These are phyloP conservation scores for Euura lappo DNA, from an alignment of 1,140 invertebrate species.

Conservation along the genomic window DNA sequence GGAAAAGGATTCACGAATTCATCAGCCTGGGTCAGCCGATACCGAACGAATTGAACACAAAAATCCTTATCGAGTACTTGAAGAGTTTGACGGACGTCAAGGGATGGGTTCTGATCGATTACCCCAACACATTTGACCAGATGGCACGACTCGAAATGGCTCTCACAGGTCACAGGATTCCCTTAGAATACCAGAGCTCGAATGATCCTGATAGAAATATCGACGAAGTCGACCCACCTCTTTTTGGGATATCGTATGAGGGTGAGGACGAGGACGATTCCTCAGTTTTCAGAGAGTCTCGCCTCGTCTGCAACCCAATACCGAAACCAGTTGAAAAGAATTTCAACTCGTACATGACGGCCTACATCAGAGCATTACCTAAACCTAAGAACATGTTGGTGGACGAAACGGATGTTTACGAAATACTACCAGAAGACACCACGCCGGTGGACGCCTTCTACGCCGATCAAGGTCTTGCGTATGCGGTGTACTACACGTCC, in stretches of 20 bases:
- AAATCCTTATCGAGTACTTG: slow-evolving; percentile 67
- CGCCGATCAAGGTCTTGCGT: slow-evolving; percentile 59
- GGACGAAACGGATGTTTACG: slow-evolving; percentile 54
- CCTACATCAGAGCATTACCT: slow-evolving; percentile 59
- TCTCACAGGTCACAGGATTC: slow-evolving; percentile 50
- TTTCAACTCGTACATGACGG: slow-evolving; percentile 62
- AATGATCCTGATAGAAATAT: slow-evolving; percentile 50
- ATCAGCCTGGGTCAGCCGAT: slow-evolving; percentile 61
- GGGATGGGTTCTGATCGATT: slow-evolving; percentile 69
- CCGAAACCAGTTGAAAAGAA: slow-evolving; percentile 40
- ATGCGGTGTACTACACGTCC: slow-evolving; percentile 62
- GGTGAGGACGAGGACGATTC: slow-evolving; percentile 42
- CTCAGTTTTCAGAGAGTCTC: slow-evolving; percentile 44
- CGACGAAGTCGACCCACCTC: slow-evolving; percentile 57
- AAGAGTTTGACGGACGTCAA: slow-evolving; percentile 57
- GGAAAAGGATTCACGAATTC: slow-evolving; percentile 62
- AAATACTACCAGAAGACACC: slow-evolving; percentile 53
- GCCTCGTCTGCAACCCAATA: slow-evolving; percentile 57
- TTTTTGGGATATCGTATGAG: slow-evolving; percentile 44
- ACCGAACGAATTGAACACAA: slow-evolving; percentile 61
- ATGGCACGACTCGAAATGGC: slow-evolving; percentile 63
- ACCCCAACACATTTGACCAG: slow-evolving; percentile 64
- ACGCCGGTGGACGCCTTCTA: slow-evolving; percentile 65
- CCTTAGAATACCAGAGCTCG: slow-evolving; percentile 41
- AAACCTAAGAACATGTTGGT: slow-evolving; percentile 49